phyloP scores from a whole-genome alignment of 2,113 vertebrate genomes.

The Grus americana region DNA sequence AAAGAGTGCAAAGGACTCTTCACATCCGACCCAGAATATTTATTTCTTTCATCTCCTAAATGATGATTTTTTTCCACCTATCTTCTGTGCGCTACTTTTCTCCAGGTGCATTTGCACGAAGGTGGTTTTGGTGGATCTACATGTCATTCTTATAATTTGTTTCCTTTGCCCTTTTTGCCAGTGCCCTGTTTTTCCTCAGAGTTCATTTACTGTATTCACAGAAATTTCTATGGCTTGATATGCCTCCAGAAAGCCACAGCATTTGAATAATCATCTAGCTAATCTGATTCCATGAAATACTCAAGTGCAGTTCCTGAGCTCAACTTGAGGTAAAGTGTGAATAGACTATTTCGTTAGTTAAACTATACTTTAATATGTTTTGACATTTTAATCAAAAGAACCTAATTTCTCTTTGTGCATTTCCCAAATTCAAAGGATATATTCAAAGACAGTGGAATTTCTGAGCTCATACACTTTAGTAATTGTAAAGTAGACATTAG shows the following conservation, averaged over 20 bases:
- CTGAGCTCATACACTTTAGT: background rate
- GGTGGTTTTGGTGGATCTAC: background rate
- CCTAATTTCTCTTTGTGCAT: background rate
- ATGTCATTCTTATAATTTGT: background rate
- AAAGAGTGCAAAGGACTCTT: background rate
- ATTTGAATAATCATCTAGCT: background rate
- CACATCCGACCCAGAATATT: background rate
- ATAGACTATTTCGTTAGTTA: background rate
- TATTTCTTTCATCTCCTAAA: background rate
- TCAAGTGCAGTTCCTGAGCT: background rate
- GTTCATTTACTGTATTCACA: background rate
- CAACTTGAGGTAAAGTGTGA: background rate
- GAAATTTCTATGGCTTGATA: background rate
- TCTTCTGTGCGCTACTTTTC: background rate
- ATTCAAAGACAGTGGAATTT: slow-evolving; percentile 13
- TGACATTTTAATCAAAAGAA: slow-evolving; percentile 23
- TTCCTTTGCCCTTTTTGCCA: background rate
- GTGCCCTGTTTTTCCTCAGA: background rate
- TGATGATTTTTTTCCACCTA: background rate
- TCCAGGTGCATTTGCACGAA: background rate
- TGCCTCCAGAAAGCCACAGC: background rate
- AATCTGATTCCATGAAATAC: background rate
- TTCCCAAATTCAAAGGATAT: background rate
- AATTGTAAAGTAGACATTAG: background rate
- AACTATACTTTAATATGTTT: background rate